Base-by-base conservation (phyloP, 1,140 invertebrate species). In the Bombus confusus region DNA sequence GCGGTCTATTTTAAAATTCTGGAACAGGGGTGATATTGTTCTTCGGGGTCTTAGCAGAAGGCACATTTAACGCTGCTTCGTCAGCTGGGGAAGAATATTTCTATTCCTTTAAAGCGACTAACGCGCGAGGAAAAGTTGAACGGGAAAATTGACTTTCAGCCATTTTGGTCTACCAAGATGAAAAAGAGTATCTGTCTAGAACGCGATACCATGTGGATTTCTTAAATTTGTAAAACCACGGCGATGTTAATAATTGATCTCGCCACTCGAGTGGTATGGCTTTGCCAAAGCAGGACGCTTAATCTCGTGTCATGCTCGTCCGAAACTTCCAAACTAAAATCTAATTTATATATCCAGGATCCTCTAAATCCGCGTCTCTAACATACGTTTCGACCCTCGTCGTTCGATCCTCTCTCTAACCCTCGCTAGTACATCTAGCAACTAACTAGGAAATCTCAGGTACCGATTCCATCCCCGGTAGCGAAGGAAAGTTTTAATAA, bases 401-500 rank as follows among this genome's bases (percentile, higher is more conserved):
- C 57, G 57, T 59, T 59, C 57, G 57, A n/a, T 66, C 31, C 15
- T 22, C 31, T 66, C 31, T 66, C 15, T 66, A 62, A n/a, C 10
- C 31, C 5, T 8, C 15, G 2, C n/a, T 3, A 8, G 31, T n/a
- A 3, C 28, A 34, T 66, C 15, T 22, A 22, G 64, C 22, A 66
- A 18, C 64, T 34, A 66, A 31, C n/a, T 66, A 66, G 25, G 1
- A 25, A n/a, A 71, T 5, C 37, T 71, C 25, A 41, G 39, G 10
- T 37, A 71, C 69, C 13, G 25, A 41, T 15, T 22, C 3, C 41
- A 31, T 22, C 9, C 5, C 22, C 15, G 9, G 13, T 34, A 68
- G 66, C 18, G 8, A 12, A 34, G 18, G 10, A 74, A 74, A 74
- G 39, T 74, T 74, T 74, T 74, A 74, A 74, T 74, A 74, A 74